Percentiles rank a stretch among this genome's conserved stretches.
phyloP scores from a whole-genome alignment of 92 coral and sea anemone genomes.

The Heteractis magnifica region DNA sequence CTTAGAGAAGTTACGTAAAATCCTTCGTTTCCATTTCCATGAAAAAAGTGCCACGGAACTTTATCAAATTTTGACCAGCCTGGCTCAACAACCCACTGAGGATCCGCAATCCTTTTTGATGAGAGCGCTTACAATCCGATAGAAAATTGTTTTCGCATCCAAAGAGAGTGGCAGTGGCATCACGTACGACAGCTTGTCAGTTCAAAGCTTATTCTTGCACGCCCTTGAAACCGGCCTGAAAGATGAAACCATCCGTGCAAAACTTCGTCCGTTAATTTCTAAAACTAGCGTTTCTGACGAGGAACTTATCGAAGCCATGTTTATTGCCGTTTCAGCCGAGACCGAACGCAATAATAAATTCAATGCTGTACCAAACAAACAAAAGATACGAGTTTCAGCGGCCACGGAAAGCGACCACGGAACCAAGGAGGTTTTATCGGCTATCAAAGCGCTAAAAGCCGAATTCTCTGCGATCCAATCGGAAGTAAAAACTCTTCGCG shows the following conservation, averaged over 20 bases:
- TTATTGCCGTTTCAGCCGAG: conserved; percentile 55
- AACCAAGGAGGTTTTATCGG: neutral
- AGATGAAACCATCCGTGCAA: conserved; percentile 63
- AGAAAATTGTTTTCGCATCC: conserved; percentile 4
- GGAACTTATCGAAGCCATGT: conserved; percentile 54
- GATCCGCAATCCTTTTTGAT: conserved; percentile 58
- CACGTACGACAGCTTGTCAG: conserved; percentile 47
- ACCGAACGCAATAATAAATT: conserved; percentile 45
- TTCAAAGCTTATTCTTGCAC: conserved; percentile 58
- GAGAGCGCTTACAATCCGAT: conserved; percentile 57
- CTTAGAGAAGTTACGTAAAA: conserved; percentile 37
- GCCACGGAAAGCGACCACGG: too few relatives aligned
- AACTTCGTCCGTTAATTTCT: conserved; percentile 38
- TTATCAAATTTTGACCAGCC: conserved; percentile 41
- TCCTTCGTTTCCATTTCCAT: conserved; percentile 62
- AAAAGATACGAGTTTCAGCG: too few relatives aligned
- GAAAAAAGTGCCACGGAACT: conserved; percentile 55
- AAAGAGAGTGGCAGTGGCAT: conserved; percentile 44
- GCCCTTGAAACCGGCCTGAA: conserved; percentile 63
- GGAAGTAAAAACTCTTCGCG: too few relatives aligned
- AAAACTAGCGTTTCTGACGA: conserved; percentile 50
- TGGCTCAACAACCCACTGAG: conserved; percentile 18
- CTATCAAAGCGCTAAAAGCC: neutral
- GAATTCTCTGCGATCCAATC: neutral
- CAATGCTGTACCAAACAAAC: conserved; percentile 7